Evolutionary conservation across 2,888 invertebrate species (phyloP), one percentile per base, ranked within the genome.

Genomic region (Parelbella ahira): DNA sequence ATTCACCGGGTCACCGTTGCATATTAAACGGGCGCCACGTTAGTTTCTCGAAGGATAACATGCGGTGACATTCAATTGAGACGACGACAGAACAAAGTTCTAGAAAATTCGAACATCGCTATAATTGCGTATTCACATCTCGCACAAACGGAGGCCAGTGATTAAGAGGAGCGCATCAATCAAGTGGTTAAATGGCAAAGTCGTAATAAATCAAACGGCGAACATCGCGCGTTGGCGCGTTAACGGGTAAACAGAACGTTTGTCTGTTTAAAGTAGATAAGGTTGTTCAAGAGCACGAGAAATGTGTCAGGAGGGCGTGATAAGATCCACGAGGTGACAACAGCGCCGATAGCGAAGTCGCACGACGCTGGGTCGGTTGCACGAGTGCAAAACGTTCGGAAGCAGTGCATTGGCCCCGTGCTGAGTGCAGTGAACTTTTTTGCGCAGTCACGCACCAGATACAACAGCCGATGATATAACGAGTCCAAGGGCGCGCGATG

Each of bases 241-340:
- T n/a, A n/a, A n/a, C n/a, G n/a, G n/a, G n/a, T n/a, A n/a, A n/a
- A n/a, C n/a, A n/a, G n/a, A 58, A 65, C 54, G 59, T 63, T 68
- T 68, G 60, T 56, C 64, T 73, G 71, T 74, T 57, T 68, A 63
- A 75, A 66, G 63, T 56, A 68, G 80, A 82, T 78, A 80, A 71
- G 53, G 54, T 59, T 54, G 58, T n/a, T n/a, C n/a, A 47, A 56
- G 61, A 56, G 51, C 58, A 61, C 47, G 56, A 69, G 68, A 73
- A 65, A 60, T 62, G 63, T 62, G 63, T 63, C 60, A 65, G 55
- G 53, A 50, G 55, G 63, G 45, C 56, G 48, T 46, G 56, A 58
- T 58, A 63, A 55, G 47, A 58, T 53, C 51, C 39, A 43, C 48
- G 45, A 51, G 51, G 51, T 55, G 45, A n/a, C n/a, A n/a, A 51